Base-by-base conservation (phyloP, 2,113 vertebrate species). In the Heteronetta atricapilla region DNA sequence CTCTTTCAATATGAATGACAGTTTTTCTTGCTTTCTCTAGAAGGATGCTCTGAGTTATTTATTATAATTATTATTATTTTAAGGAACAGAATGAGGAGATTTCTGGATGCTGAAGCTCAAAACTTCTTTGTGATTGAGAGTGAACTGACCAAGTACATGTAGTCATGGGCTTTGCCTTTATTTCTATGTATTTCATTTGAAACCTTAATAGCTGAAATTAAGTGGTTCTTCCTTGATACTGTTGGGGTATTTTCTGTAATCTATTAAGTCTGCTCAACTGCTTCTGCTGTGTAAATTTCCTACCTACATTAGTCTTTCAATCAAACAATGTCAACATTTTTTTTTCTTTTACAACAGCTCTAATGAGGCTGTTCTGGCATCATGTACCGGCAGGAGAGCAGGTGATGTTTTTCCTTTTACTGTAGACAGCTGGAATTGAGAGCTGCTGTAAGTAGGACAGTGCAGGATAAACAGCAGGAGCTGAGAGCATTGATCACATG, bases 361-460 rank as follows among this genome's bases (percentile, higher is more conserved):
- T 93, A 92, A 96, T 95, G 80, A 97, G 82, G 77, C 68, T 97
- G 75, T 94, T 93, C 79, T 96, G 89, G 95, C 90, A 96, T 93
- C 67, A 2, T 53, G 78, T 91, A 90, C 86, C 76, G 59, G 92
- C 75, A 88, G 87, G 90, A 95, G 95, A 96, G 95, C 94, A 96
- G 94, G 91, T 97, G 94, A 92, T 97, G 60, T 95, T 96, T 96
- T 97, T 95, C 84, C 95, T 97, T 95, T 86, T 93, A 82, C 96
- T 88, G 94, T 92, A 95, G 97, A 97, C 95, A 94, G 84, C 90
- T 97, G 96, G 93, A 97, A 97, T 97, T 98, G 98, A 97, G 97
- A 98, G 97, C 97, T 97, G 95, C 96, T 97, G 95, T 97, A 98
- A 98, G 98, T 98, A 98, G 98, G 98, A 98, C 98, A 98, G 86